Conservation (phyloP, 2,797 vertebrate species). For the Holocentrus rufus region DNA sequence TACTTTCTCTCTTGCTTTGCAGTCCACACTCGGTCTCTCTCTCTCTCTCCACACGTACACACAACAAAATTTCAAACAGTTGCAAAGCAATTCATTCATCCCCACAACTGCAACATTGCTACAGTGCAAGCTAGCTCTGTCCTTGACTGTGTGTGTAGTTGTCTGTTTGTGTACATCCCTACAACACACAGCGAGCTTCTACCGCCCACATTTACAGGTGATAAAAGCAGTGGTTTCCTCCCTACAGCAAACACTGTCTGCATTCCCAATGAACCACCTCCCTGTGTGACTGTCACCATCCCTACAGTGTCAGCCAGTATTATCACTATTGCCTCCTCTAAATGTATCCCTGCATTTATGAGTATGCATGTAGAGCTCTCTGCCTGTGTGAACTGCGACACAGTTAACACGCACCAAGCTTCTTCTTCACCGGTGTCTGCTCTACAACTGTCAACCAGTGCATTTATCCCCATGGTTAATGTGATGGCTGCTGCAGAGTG, state of each 20-base stretch:
- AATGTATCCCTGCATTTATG: not conserved
- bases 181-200: constrained; percentile 3
- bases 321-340: not conserved
- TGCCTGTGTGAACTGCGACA: not conserved
- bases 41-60: not conserved
- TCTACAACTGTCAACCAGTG: constrained; percentile 10
- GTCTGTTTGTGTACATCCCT: not conserved
- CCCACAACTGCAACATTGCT: not conserved
- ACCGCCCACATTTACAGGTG: constrained; percentile 9
- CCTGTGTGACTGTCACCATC: constrained; percentile 6
- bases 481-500: constrained; percentile 13
- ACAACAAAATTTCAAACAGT: not conserved
- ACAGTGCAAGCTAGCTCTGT: not conserved
- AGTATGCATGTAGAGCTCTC: not conserved
- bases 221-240: constrained; percentile 1
- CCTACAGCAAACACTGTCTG: not conserved
- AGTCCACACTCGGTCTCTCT: not conserved
- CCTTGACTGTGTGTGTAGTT: not conserved
- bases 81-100: not conserved
- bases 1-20: not conserved
- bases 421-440: not conserved
- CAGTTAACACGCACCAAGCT: not conserved
- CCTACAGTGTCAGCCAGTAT: not conserved
- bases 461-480: constrained; percentile 13
- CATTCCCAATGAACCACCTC: constrained; percentile 4